Base-by-base conservation (phyloP, 2,888 invertebrate species). In the Volucella inflata region DNA sequence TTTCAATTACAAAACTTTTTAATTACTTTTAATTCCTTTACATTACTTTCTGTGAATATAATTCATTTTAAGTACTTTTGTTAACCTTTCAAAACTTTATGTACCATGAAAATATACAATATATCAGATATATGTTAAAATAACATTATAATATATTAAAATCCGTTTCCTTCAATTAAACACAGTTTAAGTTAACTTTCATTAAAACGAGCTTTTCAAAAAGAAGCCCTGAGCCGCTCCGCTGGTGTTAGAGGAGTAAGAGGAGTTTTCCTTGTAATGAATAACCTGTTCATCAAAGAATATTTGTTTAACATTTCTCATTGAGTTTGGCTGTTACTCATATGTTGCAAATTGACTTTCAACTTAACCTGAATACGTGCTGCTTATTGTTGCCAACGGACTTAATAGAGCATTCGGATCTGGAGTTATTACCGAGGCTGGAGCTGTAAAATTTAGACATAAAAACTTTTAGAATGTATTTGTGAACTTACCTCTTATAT, bases 161-260 rank as follows among this genome's bases (percentile, higher is more conserved):
- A 21, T 21, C 21, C 1, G 2, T 21, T 21, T 21, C 2, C 2
- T 21, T 21, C 1, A 21, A 21, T 21, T 21, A 21, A 21, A 21
- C 2, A 1, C 21, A 21, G 21, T 62, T 62, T 62, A 17, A 36
- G 21, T 48, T 64, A 38, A 46, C 40, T 50, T 77, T 68, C 60
- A 77, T 62, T 53, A 76, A 67, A 67, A 70, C 71, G 12, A 77
- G 62, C 53, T 77, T 67, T 60, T 77, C 44, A 48, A 60, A 72
- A 14, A 51, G 36, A 36, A 55, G 44, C 53, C 64, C 74, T n/a
- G 62, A 64, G 16, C 62, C 46, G 36, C n/a, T n/a, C n/a, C n/a
- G 42, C 36, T 64, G 74, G 72, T 9, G 44, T 46, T 48, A 72
- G 53, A 3, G 67, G 42, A 2, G 11, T 16, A 42, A 81, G 68